Base-by-base conservation (phyloP, 2,113 vertebrate genomes). In the Paraplagusia blochii region DNA sequence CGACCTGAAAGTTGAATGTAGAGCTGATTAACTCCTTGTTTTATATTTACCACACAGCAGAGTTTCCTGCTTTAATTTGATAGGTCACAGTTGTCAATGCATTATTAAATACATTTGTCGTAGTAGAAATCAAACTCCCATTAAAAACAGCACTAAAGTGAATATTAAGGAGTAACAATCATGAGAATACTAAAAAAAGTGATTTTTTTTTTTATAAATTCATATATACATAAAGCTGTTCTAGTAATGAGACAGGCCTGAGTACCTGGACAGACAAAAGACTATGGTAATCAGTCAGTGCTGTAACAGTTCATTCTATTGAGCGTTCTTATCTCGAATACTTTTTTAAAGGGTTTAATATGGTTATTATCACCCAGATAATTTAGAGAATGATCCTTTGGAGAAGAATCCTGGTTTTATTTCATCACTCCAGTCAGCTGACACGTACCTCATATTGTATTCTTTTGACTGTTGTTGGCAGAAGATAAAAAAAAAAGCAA, bases 311-410 rank as follows among this genome's bases (percentile, higher is more conserved):
- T 76, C 39, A 0, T 43, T 34, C 65, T 58, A 1, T 59, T 85
- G 80, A 64, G 77, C 72, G 9, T 65, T 58, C 50, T 61, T 60
- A 56, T 44, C 64, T 58, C 48, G 61, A 59, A 61, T 42, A 63
- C 51, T 46, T 39, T 1, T 6, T 16, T 53, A n/a, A 58, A 50
- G 63, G 40, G 39, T 11, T 34, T 9, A 63, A 55, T 42, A 18
- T 39, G 3, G 9, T 1, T 17, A 58, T 57, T 17, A 38, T 51
- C 49, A 50, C 57, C 49, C 4, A 60, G 18, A 63, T 66, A 69
- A 61, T 78, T 63, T 38, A 33, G 54, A 60, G 54, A 75, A 53
- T 44, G 48, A 15, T 63, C 45, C 33, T 66, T n/a, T n/a, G n/a
- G n/a, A n/a, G n/a, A n/a, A n/a, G 40, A 22, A 53, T 70, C 52